Percentiles rank a stretch among this genome's conserved stretches.
phyloP scores from a whole-genome alignment of 2,888 invertebrate genomes.

The Phortica okadai region DNA sequence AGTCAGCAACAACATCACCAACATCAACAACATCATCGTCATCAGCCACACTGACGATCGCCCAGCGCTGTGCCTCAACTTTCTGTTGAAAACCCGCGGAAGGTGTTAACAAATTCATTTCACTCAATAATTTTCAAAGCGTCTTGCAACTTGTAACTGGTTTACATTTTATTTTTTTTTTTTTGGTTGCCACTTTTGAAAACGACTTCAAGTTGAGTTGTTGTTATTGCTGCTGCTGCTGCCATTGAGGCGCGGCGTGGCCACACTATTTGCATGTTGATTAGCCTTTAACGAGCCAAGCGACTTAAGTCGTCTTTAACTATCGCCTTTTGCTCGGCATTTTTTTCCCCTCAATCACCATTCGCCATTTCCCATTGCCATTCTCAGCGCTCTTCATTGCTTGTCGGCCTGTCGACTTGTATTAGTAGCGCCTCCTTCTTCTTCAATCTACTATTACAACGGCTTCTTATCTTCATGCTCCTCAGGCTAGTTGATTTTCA shows the following conservation, averaged over 20 bases:
- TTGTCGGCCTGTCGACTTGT: background rate
- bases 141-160: constrained; percentile 59
- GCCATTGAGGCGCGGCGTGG: constrained; percentile 59
- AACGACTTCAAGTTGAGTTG: background rate
- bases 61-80: constrained; percentile 5
- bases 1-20: background rate
- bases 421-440: background rate
- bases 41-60: background rate
- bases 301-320: constrained; percentile 6
- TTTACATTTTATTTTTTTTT: constrained; percentile 45
- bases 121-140: constrained; percentile 61
- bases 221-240: constrained; percentile 54
- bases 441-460: background rate
- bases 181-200: constrained; percentile 25
- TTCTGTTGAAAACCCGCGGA: constrained; percentile 3
- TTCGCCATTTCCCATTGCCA: background rate
- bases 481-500: background rate
- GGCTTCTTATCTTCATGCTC: background rate
- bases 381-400: background rate
- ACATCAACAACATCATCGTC: background rate
- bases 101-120: constrained; percentile 73
- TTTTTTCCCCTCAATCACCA: too few species aligned
- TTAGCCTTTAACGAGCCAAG: constrained; percentile 59
- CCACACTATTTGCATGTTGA: constrained; percentile 71
- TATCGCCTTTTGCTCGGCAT: too few species aligned